Percentiles rank a stretch among this genome's conserved stretches.
phyloP scores from a whole-genome alignment of 2,113 vertebrate genomes.

The Cavia aperea region DNA sequence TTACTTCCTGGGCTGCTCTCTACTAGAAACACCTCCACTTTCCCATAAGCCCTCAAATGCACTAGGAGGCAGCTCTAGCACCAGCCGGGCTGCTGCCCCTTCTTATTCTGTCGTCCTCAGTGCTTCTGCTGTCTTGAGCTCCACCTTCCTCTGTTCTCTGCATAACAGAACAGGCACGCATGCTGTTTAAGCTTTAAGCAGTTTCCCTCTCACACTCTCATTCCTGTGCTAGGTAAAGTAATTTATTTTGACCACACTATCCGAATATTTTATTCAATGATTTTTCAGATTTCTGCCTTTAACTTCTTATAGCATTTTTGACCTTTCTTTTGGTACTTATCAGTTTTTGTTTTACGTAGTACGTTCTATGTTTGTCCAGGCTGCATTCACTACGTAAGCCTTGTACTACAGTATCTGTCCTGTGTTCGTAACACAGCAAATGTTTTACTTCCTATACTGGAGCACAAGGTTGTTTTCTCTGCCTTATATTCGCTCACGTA shows the following conservation, averaged over 20 bases:
- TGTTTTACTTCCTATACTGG: not conserved
- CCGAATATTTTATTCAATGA: not conserved
- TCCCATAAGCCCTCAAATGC: not conserved
- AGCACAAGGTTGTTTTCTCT: not conserved
- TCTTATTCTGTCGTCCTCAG: not conserved
- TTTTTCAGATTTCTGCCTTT: not conserved
- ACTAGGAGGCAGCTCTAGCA: not conserved
- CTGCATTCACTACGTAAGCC: not conserved
- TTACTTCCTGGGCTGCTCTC: not conserved
- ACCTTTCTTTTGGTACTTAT: not conserved
- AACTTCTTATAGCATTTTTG: not conserved
- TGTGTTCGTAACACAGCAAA: not conserved
- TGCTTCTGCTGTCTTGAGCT: not conserved
- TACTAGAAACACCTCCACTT: not conserved
- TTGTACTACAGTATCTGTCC: not conserved
- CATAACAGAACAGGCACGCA: fast-evolving
- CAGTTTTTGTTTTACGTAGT: not conserved
- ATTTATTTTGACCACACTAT: not conserved
- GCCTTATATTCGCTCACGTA: not conserved
- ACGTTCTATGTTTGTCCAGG: not conserved
- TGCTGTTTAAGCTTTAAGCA: not conserved
- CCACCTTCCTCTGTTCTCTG: not conserved
- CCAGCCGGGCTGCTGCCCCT: not conserved
- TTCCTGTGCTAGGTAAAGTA: not conserved
- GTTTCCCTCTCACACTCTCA: not conserved